Evolutionary conservation across 2,113 vertebrate genomes (phyloP).

Genomic region (Toxotes chatareus): DNA sequence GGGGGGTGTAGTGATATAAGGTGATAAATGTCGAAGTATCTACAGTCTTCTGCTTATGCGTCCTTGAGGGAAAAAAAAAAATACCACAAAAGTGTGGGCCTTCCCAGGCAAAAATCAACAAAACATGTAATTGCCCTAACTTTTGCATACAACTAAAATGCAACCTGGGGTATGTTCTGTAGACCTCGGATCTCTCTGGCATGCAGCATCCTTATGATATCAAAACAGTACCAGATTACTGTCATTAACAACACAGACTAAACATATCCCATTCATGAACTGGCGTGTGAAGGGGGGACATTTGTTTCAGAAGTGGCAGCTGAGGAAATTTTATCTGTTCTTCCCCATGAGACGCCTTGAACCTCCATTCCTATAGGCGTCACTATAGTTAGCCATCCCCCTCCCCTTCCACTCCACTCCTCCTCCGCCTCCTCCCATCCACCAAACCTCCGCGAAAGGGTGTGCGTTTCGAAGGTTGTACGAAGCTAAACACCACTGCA

Average conservation of each 20-base stretch:
- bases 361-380: slow-evolving; percentile 76
- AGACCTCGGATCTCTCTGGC: slow-evolving; percentile 17
- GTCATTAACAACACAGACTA: background rate
- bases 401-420: slow-evolving; percentile 18
- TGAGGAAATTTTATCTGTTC: no score
- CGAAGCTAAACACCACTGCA: slow-evolving; percentile 41
- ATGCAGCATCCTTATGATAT: background rate
- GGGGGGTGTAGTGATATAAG: background rate
- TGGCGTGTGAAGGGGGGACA: no score
- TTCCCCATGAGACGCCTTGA: background rate
- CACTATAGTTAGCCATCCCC: slow-evolving; percentile 57
- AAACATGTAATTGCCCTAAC: no score
- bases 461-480: slow-evolving; percentile 79
- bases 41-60: background rate
- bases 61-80: background rate
- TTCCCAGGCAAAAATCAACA: background rate
- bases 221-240: slow-evolving; percentile 2
- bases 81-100: background rate
- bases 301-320: background rate
- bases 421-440: slow-evolving; percentile 57
- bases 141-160: background rate
- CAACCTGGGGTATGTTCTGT: background rate
- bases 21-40: background rate
- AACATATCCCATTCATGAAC: background rate
- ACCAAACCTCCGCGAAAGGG: slow-evolving; percentile 75